These are phyloP conservation scores for Apoda limacodes DNA, from an alignment of 2,888 invertebrate species.

Conservation along the genomic window DNA sequence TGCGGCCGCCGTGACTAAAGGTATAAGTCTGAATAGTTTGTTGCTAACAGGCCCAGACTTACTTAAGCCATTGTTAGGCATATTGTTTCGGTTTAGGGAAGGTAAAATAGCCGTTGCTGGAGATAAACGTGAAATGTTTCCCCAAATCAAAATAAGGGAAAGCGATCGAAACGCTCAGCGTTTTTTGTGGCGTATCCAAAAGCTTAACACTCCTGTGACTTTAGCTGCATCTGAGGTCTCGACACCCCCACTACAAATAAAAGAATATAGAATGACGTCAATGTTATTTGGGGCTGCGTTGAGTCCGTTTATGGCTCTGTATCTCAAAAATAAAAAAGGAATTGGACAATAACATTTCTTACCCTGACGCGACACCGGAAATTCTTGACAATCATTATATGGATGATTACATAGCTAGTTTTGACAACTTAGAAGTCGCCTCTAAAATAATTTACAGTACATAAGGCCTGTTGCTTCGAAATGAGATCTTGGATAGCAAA, in stretches of 20 bases:
- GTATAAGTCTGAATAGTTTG: conserved; percentile 26
- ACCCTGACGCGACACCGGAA: conserved; percentile 6
- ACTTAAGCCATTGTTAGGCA: conserved; percentile 20
- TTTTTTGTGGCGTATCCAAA: conserved; percentile 5
- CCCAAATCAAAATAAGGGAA: conserved; percentile 2
- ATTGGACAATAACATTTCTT: neutral
- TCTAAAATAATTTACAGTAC: neutral
- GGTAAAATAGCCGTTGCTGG: conserved; percentile 3
- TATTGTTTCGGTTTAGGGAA: conserved; percentile 20
- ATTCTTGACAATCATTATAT: conserved; percentile 4
- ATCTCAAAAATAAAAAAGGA: conserved; percentile 11
- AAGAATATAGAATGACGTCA: conserved; percentile 10
- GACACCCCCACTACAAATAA: no score
- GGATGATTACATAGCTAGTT: conserved; percentile 7
- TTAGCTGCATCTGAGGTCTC: neutral
- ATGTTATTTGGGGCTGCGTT: conserved; percentile 12
- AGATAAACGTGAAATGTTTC: conserved; percentile 11
- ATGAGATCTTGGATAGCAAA: no score
- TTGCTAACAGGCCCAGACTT: conserved; percentile 25
- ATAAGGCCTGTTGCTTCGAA: no score
- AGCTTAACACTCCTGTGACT: neutral
- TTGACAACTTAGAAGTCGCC: conserved; percentile 4
- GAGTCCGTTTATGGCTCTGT: conserved; percentile 10
- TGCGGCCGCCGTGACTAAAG: conserved; percentile 23
- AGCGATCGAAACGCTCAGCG: conserved; percentile 3